phyloP scores from a whole-genome alignment of 2,888 invertebrate species.

The Heteromurus nitidus region DNA sequence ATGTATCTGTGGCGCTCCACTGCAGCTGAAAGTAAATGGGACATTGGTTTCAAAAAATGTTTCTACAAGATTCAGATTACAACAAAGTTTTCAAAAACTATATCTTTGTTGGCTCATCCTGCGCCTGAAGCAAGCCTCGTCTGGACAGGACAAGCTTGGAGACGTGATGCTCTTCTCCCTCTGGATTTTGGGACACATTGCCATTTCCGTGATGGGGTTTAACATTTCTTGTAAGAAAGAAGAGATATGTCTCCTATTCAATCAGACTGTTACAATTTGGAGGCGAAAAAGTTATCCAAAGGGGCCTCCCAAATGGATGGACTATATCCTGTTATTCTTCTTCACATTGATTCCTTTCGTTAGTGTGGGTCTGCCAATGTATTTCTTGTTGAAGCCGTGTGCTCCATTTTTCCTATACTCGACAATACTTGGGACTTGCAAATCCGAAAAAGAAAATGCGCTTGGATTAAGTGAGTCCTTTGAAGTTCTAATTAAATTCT shows the following conservation, averaged over 20 bases:
- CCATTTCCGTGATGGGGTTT: neutral
- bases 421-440: conserved; percentile 1
- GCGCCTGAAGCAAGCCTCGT: neutral
- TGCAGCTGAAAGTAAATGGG: neutral
- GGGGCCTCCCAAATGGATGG: neutral
- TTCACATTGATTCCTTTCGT: neutral
- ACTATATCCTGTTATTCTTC: neutral
- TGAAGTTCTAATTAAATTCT: neutral
- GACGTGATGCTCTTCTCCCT: neutral
- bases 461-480: neutral
- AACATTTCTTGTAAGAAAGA: neutral
- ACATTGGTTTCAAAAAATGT: neutral
- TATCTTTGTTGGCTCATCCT: neutral
- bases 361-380: neutral
- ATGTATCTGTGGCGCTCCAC: neutral
- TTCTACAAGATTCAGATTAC: no score
- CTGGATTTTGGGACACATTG: neutral
- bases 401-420: conserved; percentile 25
- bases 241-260: neutral
- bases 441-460: neutral
- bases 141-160: neutral
- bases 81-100: no score
- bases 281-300: neutral
- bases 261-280: neutral
- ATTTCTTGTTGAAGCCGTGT: conserved; percentile 21